These are phyloP conservation scores for Bos taurus DNA, from an alignment of 2,113 vertebrate species.

Conservation along the genomic window ARS-UCD2.0 NC_037335.1:22497501-22498000, in stretches of 20 bases:
- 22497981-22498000: neutral
- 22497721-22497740: neutral
- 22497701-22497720: neutral
- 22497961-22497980: neutral
- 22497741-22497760: neutral
- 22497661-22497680: neutral
- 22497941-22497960: neutral
- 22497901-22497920: neutral
- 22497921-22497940: neutral
- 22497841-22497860: neutral
- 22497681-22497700: neutral
- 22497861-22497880: neutral
- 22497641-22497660: neutral
- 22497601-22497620: neutral
- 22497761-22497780: neutral
- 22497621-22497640: neutral
- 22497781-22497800: neutral
- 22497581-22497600: neutral
- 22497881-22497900: neutral
- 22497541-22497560: neutral
- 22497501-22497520: neutral
- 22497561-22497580: neutral
- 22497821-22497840: neutral
- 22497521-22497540: neutral
- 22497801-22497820: neutral